Percentiles rank a stretch among this genome's conserved stretches.
Evolutionary conservation across 1,140 invertebrate species (phyloP).

Genomic region (Parasteatoda tepidariorum): DNA sequence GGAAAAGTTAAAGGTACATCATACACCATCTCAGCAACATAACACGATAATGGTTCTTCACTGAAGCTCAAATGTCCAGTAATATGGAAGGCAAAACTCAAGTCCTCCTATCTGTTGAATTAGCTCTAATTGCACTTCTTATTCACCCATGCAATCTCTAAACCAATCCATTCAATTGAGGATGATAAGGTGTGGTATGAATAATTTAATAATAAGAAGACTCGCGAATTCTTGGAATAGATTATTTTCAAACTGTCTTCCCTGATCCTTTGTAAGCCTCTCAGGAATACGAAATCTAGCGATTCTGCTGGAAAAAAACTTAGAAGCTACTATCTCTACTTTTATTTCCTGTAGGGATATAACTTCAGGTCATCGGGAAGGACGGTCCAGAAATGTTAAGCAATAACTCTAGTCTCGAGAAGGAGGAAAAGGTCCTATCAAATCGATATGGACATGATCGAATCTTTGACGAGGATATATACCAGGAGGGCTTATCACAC

Average conservation of each 20-base stretch:
- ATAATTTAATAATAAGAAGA: too few species aligned
- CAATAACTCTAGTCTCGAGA: not conserved
- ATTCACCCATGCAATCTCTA: too few species aligned
- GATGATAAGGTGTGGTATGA: not conserved
- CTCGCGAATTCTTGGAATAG: too few species aligned
- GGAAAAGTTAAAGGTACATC: too few species aligned
- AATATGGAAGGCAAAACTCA: too few species aligned
- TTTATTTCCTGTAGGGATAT: constrained; percentile 64
- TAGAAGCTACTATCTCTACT: not conserved
- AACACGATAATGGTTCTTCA: not conserved
- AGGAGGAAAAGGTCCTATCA: not conserved
- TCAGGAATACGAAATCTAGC: constrained; percentile 21
- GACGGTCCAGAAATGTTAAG: not conserved
- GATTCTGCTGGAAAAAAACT: not conserved
- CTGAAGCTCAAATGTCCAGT: not conserved
- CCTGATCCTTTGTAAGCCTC: constrained; percentile 61
- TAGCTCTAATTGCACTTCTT: too few species aligned
- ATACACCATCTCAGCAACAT: not conserved
- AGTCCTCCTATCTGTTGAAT: too few species aligned
- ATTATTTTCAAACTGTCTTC: too few species aligned
- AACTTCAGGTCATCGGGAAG: constrained; percentile 65
- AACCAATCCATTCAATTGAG: too few species aligned
- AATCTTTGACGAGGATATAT: not conserved
- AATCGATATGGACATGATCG: not conserved
- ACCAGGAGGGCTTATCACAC: not conserved